Conservation (phyloP, 2,797 vertebrate species). For the Bradypodion ventrale region DNA sequence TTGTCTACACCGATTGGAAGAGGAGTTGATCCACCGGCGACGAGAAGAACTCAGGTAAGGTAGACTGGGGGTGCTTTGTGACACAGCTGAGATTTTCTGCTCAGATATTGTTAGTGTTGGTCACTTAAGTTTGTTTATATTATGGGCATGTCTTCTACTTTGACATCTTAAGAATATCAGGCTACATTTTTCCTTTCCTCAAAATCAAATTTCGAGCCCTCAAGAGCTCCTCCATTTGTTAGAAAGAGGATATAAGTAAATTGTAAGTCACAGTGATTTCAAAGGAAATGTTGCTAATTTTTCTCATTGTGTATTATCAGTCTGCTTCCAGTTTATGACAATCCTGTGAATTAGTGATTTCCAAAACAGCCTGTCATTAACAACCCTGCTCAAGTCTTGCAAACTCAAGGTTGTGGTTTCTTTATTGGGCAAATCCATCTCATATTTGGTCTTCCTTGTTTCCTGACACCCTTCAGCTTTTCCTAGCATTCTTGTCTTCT, state of each 20-base stretch:
- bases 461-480: too few species aligned
- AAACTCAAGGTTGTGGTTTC: too few species aligned
- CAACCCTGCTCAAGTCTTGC: too few species aligned
- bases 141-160: neutral
- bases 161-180: neutral
- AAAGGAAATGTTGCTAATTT: neutral
- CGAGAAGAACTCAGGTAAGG: conserved; percentile 92
- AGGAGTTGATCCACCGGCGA: conserved; percentile 92
- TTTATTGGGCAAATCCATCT: too few species aligned
- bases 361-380: too few species aligned
- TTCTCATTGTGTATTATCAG: too few species aligned
- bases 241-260: neutral
- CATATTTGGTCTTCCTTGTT: too few species aligned
- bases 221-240: neutral
- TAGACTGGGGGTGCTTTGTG: neutral
- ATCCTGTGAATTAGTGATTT: too few species aligned
- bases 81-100: too few species aligned
- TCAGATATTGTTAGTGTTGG: neutral
- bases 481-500: too few species aligned
- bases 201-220: neutral
- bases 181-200: neutral
- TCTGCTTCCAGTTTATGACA: too few species aligned
- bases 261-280: too few species aligned
- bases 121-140: neutral
- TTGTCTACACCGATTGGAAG: conserved; percentile 93